phyloP scores from a whole-genome alignment of 1,140 invertebrate genomes.

The Drosophila bipectinata region DNA sequence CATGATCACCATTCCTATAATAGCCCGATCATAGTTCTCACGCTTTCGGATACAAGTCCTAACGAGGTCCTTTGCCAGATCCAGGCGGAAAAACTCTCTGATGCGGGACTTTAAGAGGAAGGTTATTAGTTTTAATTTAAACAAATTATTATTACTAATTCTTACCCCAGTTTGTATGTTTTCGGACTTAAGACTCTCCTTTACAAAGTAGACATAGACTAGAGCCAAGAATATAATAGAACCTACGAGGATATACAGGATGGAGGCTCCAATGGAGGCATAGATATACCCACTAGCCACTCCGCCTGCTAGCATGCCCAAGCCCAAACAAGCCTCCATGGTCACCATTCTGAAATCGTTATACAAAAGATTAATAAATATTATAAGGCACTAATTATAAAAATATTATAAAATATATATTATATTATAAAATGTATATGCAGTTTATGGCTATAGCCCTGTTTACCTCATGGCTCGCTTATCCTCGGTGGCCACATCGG shows the following conservation, averaged over 20 bases:
- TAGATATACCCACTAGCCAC: slow-evolving; percentile 84
- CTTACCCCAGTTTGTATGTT: slow-evolving; percentile 54
- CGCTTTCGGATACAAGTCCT: slow-evolving; percentile 86
- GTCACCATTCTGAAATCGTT: slow-evolving; percentile 86
- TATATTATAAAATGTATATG: too few species aligned
- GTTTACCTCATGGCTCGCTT: slow-evolving; percentile 84
- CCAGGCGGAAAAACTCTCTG: slow-evolving; percentile 85
- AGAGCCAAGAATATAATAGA: slow-evolving; percentile 52
- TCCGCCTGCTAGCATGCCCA: slow-evolving; percentile 86
- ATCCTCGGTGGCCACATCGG: slow-evolving; percentile 86
- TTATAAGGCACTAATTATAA: neutral
- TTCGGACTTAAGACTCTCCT: slow-evolving; percentile 70
- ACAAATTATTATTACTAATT: neutral
- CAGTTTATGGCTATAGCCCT: neutral
- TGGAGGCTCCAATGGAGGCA: slow-evolving; percentile 43
- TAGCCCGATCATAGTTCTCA: slow-evolving; percentile 85
- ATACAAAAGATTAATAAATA: neutral
- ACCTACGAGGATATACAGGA: slow-evolving; percentile 50
- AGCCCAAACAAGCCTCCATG: slow-evolving; percentile 85
- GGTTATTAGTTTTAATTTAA: neutral
- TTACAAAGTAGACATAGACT: slow-evolving; percentile 73
- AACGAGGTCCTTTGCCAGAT: slow-evolving; percentile 86
- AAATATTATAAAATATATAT: too few species aligned
- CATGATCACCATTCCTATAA: slow-evolving; percentile 86
- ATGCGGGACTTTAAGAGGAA: slow-evolving; percentile 50